phyloP scores from a whole-genome alignment of 2,888 invertebrate genomes.

The Drosophila fulvimacula region DNA sequence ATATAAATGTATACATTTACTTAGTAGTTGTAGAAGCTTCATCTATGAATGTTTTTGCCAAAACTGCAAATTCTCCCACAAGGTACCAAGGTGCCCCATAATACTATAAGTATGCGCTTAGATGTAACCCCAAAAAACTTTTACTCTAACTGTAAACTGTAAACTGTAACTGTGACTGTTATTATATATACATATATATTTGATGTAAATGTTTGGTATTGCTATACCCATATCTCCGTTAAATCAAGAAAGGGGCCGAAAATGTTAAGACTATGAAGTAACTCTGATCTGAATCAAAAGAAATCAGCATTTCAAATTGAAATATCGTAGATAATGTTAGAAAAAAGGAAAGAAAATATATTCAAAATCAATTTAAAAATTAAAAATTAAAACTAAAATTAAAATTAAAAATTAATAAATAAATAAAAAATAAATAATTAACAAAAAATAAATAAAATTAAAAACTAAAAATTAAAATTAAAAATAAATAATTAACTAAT shows the following conservation, averaged over 20 bases:
- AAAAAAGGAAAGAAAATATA: background rate
- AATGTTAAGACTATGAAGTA: conserved; percentile 54
- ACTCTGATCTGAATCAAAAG: conserved; percentile 37
- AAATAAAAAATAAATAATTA: background rate
- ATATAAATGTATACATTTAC: background rate
- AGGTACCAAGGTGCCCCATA: conserved; percentile 27
- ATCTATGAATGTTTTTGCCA: conserved; percentile 42
- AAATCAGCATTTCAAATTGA: conserved; percentile 39
- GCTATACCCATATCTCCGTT: conserved; percentile 40
- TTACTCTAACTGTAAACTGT: conserved; percentile 23
- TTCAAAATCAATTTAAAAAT: background rate
- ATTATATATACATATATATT: conserved; percentile 22
- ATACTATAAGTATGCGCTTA: conserved; percentile 5
- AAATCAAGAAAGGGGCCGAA: conserved; percentile 48
- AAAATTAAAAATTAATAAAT: background rate
- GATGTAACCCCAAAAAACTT: conserved; percentile 18
- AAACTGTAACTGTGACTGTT: conserved; percentile 38
- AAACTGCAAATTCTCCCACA: conserved; percentile 41
- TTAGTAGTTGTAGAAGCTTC: conserved; percentile 23
- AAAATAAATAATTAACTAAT: too few species aligned
- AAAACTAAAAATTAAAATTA: background rate
- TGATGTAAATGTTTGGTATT: conserved; percentile 37
- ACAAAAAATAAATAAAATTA: too few species aligned
- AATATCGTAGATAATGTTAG: conserved; percentile 32
- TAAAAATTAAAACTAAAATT: too few species aligned